phyloP scores from a whole-genome alignment of 64 coral and sea anemone species.

The Dendrophyllia cribrosa region DNA sequence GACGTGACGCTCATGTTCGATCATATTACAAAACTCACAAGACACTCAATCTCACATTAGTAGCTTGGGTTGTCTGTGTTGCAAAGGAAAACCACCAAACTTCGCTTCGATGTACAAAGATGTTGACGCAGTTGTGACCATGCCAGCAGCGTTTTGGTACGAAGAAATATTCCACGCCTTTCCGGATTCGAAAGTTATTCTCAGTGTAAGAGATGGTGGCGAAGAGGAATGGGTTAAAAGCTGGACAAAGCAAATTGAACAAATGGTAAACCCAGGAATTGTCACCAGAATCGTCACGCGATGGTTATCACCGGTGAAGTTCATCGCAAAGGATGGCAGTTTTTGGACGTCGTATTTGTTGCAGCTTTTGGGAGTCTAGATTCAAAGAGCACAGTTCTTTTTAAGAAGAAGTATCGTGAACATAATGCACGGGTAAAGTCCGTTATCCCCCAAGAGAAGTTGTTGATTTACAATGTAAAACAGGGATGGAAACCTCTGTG shows the following conservation, averaged over 20 bases:
- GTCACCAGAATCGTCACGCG: too few species aligned
- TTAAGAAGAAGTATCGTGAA: constrained; percentile 19
- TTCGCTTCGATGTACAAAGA: constrained; percentile 27
- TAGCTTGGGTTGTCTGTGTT: too few species aligned
- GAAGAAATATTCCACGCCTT: constrained; percentile 14
- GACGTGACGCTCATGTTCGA: too few species aligned
- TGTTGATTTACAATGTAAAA: not conserved
- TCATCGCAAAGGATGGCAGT: not conserved
- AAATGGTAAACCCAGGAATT: not conserved
- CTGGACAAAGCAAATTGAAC: not conserved
- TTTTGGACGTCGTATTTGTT: not conserved
- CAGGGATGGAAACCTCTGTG: not conserved
- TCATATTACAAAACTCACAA: too few species aligned
- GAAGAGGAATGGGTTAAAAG: constrained; percentile 27
- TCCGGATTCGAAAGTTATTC: constrained; percentile 38
- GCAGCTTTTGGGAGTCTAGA: not conserved
- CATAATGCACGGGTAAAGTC: constrained; percentile 1
- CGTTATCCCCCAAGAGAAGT: not conserved
- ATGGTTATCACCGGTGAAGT: not conserved
- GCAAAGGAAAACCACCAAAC: not conserved
- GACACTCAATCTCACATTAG: too few species aligned
- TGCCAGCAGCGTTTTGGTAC: constrained; percentile 4
- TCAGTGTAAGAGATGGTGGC: not conserved
- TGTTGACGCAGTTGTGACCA: constrained; percentile 15
- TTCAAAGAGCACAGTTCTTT: not conserved